These are phyloP conservation scores for Aegithalos caudatus DNA, from an alignment of 2,113 vertebrate species.

Conservation along the genomic window DNA sequence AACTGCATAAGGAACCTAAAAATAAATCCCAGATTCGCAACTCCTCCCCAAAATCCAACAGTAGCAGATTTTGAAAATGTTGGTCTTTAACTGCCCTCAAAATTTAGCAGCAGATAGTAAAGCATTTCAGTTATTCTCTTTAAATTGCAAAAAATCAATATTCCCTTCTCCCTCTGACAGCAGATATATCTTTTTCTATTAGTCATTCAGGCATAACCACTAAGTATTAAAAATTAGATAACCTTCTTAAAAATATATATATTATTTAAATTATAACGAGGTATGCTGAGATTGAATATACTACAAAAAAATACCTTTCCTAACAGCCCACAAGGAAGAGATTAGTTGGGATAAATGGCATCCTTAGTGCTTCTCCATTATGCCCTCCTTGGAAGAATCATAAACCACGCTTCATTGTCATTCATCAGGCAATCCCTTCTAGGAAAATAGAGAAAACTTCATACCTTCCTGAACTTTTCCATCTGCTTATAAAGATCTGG, in stretches of 20 bases:
- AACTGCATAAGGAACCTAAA: background rate
- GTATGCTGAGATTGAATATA: conserved; percentile 29
- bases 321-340: conserved; percentile 2
- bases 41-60: background rate
- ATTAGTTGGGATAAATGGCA: conserved; percentile 37
- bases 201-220: background rate
- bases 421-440: background rate
- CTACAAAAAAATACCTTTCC: conserved; percentile 24
- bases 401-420: conserved; percentile 14
- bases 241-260: background rate
- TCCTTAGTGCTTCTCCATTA: conserved; percentile 34
- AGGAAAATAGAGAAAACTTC: conserved; percentile 17
- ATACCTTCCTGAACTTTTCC: conserved; percentile 98
- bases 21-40: background rate
- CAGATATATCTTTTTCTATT: background rate
- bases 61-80: background rate
- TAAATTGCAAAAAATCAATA: background rate
- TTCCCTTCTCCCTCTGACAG: background rate
- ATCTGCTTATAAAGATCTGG: conserved; percentile 96
- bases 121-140: background rate
- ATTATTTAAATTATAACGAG: conserved; percentile 26
- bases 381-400: conserved; percentile 10
- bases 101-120: background rate
- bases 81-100: background rate
- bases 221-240: background rate